Conservation (phyloP, 2,888 invertebrate genomes). For the Rosalia funebris region DNA sequence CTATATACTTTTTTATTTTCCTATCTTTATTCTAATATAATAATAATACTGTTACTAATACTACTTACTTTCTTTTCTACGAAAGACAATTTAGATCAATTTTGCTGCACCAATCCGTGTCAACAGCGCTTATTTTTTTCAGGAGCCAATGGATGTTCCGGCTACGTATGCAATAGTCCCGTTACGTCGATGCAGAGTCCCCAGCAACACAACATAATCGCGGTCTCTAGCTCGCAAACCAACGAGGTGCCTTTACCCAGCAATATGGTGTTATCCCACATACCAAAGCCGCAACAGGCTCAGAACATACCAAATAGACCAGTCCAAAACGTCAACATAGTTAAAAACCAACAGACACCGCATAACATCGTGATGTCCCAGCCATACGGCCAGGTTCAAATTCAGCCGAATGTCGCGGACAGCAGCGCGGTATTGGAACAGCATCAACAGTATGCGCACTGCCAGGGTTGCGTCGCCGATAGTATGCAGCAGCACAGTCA, state of each 20-base stretch:
- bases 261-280: conserved; percentile 56
- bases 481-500: conserved; percentile 61
- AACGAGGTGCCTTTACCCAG: conserved; percentile 63
- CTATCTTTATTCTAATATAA: too few relatives aligned
- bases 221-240: conserved; percentile 53
- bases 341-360: conserved; percentile 48
- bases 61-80: too few relatives aligned
- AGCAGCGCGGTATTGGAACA: conserved; percentile 52
- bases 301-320: conserved; percentile 49
- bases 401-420: conserved; percentile 51
- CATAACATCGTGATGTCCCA: conserved; percentile 43
- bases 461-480: conserved; percentile 68
- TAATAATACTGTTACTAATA: too few relatives aligned
- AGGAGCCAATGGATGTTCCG: conserved; percentile 56
- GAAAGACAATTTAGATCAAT: too few relatives aligned
- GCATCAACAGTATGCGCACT: conserved; percentile 62
- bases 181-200: conserved; percentile 50
- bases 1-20: conserved; percentile 5
- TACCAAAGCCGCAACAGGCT: conserved; percentile 46
- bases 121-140: conserved; percentile 35
- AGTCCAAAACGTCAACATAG: conserved; percentile 51
- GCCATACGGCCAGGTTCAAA: conserved; percentile 41
- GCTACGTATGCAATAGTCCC: conserved; percentile 58
- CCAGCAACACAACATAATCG: conserved; percentile 49
- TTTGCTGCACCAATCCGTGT: too few relatives aligned